Evolutionary conservation across 1,140 invertebrate species (phyloP), one percentile per base, ranked within the genome.

Genomic region (Bombyx mandarina): DNA sequence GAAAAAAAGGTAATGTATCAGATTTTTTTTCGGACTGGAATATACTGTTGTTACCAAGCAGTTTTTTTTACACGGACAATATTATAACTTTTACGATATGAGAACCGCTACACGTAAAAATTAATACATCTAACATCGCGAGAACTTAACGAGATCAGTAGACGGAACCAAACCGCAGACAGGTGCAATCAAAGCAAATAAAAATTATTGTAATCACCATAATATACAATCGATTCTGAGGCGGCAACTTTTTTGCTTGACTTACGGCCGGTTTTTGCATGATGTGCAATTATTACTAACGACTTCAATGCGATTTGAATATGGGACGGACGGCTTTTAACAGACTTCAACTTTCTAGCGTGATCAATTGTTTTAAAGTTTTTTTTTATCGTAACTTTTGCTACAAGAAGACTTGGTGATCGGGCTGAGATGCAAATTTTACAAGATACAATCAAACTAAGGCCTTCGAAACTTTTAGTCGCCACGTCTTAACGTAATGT

Each of bases 131-230:
- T 35, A 35, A 35, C 26, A 35, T 35, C 26, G 2, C 26, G 26
- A 35, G 26, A 35, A 35, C 26, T 35, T 35, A 74, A 72, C 67
- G 53, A 67, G 65, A 72, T 58, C 52, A 64, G 60, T 64, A 57
- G 59, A 69, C 66, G 71, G 62, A 73, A 69, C 71, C 64, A 65
- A 60, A 52, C 45, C 44, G 56, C 56, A 66, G 62, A 71, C 65
- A 69, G 58, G 67, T 65, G 67, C 75, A 79, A 77, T 78, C 73
- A 71, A 69, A 73, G 66, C 70, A 70, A 77, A 78, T 75, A 78
- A 75, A 76, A 79, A 72, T 74, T 69, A 77, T 75, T 78, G 75
- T 79, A 81, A 83, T 79, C 73, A 76, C 61, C 59, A 52, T 61
- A 56, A 69, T 61, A 56, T 65, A 69, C 66, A 73, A 73, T 68